Percentiles rank a stretch among this genome's conserved stretches.
phyloP scores from a whole-genome alignment of 2,113 vertebrate species.

The Phasianus colchicus region DNA sequence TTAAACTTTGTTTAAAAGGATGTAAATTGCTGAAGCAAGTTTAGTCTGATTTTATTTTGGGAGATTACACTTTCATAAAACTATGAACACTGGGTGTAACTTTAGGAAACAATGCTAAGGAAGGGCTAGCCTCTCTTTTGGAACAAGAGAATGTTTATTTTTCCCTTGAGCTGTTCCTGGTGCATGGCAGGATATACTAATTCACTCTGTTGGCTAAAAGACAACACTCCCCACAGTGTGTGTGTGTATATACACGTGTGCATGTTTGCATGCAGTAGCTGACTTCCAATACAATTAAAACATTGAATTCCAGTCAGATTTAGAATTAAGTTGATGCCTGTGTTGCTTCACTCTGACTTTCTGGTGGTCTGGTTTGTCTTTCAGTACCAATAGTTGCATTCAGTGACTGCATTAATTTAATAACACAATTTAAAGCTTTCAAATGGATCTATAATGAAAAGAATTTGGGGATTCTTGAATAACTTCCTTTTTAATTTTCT shows the following conservation, averaged over 20 bases:
- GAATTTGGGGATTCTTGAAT: background rate
- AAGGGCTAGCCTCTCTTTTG: background rate
- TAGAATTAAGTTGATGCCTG: background rate
- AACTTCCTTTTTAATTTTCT: background rate
- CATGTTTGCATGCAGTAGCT: background rate
- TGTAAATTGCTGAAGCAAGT: background rate
- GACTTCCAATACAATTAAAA: background rate
- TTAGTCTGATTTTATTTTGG: background rate
- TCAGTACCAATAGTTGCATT: background rate
- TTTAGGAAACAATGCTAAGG: background rate
- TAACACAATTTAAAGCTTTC: background rate
- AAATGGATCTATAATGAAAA: background rate
- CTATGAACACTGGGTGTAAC: background rate
- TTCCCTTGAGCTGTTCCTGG: background rate
- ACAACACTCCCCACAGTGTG: background rate
- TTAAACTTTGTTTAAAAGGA: background rate
- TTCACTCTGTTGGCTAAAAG: background rate
- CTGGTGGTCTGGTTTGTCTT: background rate
- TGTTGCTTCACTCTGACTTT: background rate
- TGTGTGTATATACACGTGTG: fast-evolving
- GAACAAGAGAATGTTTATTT: background rate
- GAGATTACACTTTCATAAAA: background rate
- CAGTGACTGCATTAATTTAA: background rate
- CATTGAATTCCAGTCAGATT: background rate
- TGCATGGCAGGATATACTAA: background rate